Evolutionary conservation across 2,888 invertebrate genomes (phyloP), one percentile per base, ranked within the genome.

Genomic region (Trichacis sp.): DNA sequence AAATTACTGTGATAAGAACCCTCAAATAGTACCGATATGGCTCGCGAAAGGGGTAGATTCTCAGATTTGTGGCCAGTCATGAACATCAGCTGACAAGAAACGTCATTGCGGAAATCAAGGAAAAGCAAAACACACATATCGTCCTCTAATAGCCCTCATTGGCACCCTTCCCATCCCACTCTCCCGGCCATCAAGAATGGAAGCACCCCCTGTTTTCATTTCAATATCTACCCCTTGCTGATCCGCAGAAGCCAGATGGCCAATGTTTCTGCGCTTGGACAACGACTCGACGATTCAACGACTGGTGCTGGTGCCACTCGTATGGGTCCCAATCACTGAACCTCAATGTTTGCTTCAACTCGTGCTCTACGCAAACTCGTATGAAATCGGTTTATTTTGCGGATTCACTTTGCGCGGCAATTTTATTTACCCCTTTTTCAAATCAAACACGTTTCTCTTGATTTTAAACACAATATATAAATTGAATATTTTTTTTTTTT

Each of bases 131-230:
- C 64, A 65, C 67, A 64, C 81, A 82, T 83, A 84, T 83, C 84
- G 81, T 79, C 76, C 77, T 79, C 83, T 84, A 84, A 84, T 84
- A 82, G 80, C 79, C 82, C 81, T 83, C 83, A 84, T 84, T 84
- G 82, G 78, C 80, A 80, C 78, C 78, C 81, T 74, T 78, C 76
- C 71, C 81, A 74, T 78, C 76, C 71, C 73, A 53, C 69, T 56
- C 57, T 69, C 57, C 64, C 59, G 61, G 64, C 61, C n/a, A n/a
- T n/a, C n/a, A 67, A 65, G 66, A 73, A 70, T 65, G 43, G 11
- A 43, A 19, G 63, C 72, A 69, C n/a, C 70, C 72, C 68, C 80
- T 83, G 82, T 83, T 84, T 84, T 84, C 80, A 81, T 84, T 84
- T 82, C 82, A 82, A 83, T 82, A 81, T 82, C 78, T 74, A 79